These are phyloP conservation scores for Equus quagga DNA, from an alignment of 2,113 vertebrate species.

Conservation along the genomic window DNA sequence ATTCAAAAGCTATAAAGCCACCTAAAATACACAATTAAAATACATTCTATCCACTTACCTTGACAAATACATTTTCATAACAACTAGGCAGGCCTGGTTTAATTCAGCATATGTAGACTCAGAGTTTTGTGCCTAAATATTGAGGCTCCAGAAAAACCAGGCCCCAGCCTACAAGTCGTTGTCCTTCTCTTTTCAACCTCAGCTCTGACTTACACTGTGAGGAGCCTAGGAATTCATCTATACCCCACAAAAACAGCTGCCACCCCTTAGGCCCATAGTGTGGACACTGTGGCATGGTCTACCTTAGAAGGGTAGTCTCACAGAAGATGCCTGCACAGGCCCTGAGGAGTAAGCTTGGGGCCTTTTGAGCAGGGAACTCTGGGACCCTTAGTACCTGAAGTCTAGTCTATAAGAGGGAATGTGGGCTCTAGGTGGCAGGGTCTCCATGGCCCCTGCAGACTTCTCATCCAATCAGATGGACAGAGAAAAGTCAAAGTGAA, in stretches of 20 bases:
- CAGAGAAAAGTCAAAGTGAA: not conserved
- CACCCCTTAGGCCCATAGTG: no score
- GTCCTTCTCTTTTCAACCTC: not conserved
- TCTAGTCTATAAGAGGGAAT: not conserved
- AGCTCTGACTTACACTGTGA: not conserved
- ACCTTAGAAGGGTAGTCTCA: not conserved
- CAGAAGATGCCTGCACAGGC: not conserved
- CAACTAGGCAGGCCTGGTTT: not conserved
- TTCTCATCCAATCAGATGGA: not conserved
- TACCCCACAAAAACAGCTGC: not conserved
- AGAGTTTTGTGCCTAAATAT: not conserved
- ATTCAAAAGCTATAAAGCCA: not conserved
- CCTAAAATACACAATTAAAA: not conserved
- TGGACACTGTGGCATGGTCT: not conserved
- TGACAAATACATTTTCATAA: not conserved
- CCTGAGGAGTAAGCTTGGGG: not conserved
- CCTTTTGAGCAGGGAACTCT: not conserved
- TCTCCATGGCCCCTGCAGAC: not conserved
- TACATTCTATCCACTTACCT: not conserved
- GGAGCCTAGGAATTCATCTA: not conserved
- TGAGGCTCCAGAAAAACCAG: not conserved
- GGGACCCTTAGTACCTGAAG: no score
- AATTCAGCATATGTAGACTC: not conserved
- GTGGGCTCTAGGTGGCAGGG: not conserved
- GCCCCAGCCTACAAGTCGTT: not conserved